Conservation (phyloP, 2,888 invertebrate genomes). For the Caenorhabditis uteleia region DNA sequence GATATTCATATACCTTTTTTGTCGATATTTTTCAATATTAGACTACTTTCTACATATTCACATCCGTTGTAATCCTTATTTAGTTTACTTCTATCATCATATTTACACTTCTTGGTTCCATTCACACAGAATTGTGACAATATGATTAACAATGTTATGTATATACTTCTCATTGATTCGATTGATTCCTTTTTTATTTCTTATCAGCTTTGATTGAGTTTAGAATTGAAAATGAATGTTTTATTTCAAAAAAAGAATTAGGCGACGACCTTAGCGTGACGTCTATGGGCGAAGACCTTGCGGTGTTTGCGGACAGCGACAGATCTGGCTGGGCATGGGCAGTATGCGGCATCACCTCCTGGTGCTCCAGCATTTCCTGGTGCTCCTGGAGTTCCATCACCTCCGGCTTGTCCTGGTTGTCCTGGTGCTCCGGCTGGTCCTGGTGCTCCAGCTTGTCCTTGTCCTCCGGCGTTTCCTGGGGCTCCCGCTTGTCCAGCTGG, state of each 20-base stretch:
- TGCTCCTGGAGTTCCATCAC: slow-evolving; percentile 16
- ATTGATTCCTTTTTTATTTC: no score
- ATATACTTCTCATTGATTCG: no score
- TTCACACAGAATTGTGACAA: no score
- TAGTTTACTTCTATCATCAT: no score
- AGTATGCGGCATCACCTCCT: slow-evolving; percentile 39
- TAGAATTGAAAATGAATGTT: slow-evolving; percentile 7
- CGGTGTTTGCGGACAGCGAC: slow-evolving; percentile 24
- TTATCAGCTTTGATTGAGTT: no score
- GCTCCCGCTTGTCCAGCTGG: slow-evolving; percentile 41
- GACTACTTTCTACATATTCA: no score
- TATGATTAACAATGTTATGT: no score
- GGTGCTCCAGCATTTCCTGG: slow-evolving; percentile 28
- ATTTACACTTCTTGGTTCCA: no score
- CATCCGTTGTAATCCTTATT: no score
- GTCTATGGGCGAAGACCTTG: slow-evolving; percentile 22
- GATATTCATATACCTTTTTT: no score
- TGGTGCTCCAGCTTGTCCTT: slow-evolving; percentile 28
- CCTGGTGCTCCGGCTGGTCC: slow-evolving; percentile 43
- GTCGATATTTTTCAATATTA: no score
- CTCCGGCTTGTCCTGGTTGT: slow-evolving; percentile 31
- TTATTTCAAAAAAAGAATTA: no score
- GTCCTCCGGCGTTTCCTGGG: slow-evolving; percentile 30
- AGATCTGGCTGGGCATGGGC: slow-evolving; percentile 35
- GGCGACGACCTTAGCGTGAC: slow-evolving; percentile 24